Base-by-base conservation (phyloP, 2,888 invertebrate genomes). In the Microctonus brassicae region DNA sequence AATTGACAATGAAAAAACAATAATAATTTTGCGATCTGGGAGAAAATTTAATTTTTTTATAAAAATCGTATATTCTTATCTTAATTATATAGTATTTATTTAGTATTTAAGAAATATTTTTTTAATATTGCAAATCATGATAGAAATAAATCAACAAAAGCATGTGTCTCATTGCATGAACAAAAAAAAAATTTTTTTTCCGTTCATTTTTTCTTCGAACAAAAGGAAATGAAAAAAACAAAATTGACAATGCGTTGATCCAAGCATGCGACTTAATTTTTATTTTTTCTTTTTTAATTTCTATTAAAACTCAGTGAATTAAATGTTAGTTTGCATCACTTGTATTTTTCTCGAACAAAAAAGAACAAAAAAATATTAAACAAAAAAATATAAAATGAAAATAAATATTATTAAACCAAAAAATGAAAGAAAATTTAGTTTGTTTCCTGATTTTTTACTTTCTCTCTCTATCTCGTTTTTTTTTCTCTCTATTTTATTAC, bases 191-290 rank as follows among this genome's bases (percentile, higher is more conserved):
- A 17, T 47, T 17, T 47, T 47, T 20, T n/a, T 47, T 47, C 9
- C 7, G 47, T 17, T 47, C 4, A 47, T 47, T 47, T 69, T 75
- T 55, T 52, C 17, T 47, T 17, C 6, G 17, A 47, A 17, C 9
- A n/a, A 9, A 47, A 47, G 3, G 47, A 47, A 17, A 6, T 7
- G 17, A 7, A 20, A n/a, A 47, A n/a, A 67, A 69, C 74, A 74
- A 39, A 39, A 39, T n/a, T 13, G 39, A n/a, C 2, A 11, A 17
- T 47, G 17, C 47, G 47, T 47, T 73, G 66, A 67, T 60, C 55
- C 60, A 62, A 60, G 75, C 75, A 75, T 75, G 73, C 61, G 52
- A 66, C 57, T 34, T 64, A 17, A 9, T 70, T 42, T 69, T 64
- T 57, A 11, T 36, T 57, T 61, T 60, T 7, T 47, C 4, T 17